Base-by-base conservation (phyloP, 1,140 invertebrate genomes). In the Calycopis cecrops region DNA sequence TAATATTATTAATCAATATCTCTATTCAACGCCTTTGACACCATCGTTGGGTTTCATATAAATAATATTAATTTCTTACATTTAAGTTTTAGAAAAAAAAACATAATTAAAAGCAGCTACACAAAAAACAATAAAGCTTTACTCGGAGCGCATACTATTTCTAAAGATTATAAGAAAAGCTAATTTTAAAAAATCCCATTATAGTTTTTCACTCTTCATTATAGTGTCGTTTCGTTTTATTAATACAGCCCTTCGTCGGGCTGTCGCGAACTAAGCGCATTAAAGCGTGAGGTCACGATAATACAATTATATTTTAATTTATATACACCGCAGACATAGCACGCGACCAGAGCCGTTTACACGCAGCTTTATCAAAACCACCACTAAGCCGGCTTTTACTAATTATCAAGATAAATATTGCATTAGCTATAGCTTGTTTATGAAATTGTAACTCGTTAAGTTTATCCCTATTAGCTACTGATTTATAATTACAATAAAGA, bases 221-320 rank as follows among this genome's bases (percentile, higher is more conserved):
- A 44, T 44, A 44, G 14, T 44, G 38, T 28, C 40, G 57, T 65
- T 65, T 65, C 63, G 61, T 67, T 63, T 63, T 67, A 62, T 66
- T 66, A 63, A 63, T 58, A 60, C 51, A 60, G 63, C 60, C 61
- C 63, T 63, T 68, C 66, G 62, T 55, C 69, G 51, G 40, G 61
- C 56, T 59, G 62, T 59, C 64, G 59, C 57, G 59, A 59, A 65
- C 62, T 65, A 59, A 68, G 65, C 65, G 68, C 65, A 67, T 64
- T 62, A 65, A 73, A 74, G 71, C 76, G 70, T 73, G 71, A 72
- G 74, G 74, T 81, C 80, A 83, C 83, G 83, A 86, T 84, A 86
- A 81, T 68, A 82, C 83, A 86, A 86, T 86, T 86, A 86, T 76
- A 75, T 83, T 84, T 84, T 86, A 86, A 86, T 86, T 86, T 86